Evolutionary conservation across 2,888 invertebrate genomes (phyloP).

Genomic region (Rhopalosiphum nymphaeae): DNA sequence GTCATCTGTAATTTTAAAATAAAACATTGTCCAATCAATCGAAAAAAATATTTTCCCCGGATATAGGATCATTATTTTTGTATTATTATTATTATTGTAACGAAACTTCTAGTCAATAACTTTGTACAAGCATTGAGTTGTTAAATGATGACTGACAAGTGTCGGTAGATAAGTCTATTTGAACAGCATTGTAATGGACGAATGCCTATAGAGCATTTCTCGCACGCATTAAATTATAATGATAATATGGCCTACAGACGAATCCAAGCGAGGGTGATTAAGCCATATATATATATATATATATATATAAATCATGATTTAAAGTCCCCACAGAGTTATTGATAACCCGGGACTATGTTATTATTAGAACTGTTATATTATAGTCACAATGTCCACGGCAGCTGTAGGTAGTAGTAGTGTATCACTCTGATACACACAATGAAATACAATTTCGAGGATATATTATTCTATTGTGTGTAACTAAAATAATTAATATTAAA

Average conservation of each 20-base stretch:
- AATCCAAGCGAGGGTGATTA: neutral
- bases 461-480: neutral
- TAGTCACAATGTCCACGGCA: neutral
- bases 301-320: neutral
- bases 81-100: neutral
- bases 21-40: neutral
- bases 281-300: neutral
- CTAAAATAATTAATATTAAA: constrained; percentile 4
- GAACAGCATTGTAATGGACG: neutral
- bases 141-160: neutral
- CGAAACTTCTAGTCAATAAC: neutral
- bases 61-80: neutral
- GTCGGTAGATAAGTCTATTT: constrained; percentile 25
- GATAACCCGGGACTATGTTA: neutral
- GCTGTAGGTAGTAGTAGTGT: neutral
- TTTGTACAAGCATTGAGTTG: neutral
- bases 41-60: neutral
- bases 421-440: neutral
- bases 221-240: neutral
- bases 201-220: neutral
- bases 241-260: neutral
- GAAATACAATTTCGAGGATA: neutral
- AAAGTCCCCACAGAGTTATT: neutral
- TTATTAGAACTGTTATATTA: neutral
- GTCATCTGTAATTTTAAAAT: neutral